These are phyloP conservation scores for Heterochromis multidens DNA, from an alignment of 2,113 vertebrate species.

Conservation along the genomic window DNA sequence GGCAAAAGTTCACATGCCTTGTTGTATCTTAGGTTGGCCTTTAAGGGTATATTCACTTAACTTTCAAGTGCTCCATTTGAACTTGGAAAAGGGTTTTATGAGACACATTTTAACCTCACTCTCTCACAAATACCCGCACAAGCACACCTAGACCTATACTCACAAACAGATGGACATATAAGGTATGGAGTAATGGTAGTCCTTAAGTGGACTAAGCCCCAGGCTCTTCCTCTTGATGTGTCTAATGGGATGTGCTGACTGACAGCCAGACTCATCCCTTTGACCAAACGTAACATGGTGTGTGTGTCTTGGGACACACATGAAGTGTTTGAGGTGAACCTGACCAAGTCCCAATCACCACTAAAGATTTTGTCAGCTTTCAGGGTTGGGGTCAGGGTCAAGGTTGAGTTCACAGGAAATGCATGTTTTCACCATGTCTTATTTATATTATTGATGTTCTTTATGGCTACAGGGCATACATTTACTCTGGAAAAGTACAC, in stretches of 20 bases:
- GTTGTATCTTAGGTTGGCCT: slow-evolving; percentile 40
- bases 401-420: slow-evolving; percentile 45
- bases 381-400: slow-evolving; percentile 27
- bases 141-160: neutral
- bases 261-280: slow-evolving; percentile 41
- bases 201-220: slow-evolving; percentile 52
- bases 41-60: slow-evolving; percentile 56
- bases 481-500: slow-evolving; percentile 26
- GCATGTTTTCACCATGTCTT: slow-evolving; percentile 44
- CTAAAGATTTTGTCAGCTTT: slow-evolving; percentile 12
- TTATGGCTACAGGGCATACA: slow-evolving; percentile 20
- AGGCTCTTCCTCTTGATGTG: slow-evolving; percentile 34
- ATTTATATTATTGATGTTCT: slow-evolving; percentile 53
- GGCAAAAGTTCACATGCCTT: slow-evolving; percentile 33
- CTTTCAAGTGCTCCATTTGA: slow-evolving; percentile 50
- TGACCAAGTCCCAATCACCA: neutral
- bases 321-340: neutral
- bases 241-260: slow-evolving; percentile 62
- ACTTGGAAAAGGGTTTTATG: slow-evolving; percentile 37
- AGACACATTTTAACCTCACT: neutral
- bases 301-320: neutral
- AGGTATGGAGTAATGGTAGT: slow-evolving; percentile 15
- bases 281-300: slow-evolving; percentile 8
- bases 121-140: neutral
- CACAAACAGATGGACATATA: slow-evolving; percentile 19